Conservation (phyloP, 2,113 vertebrate species). For the Ailurus styani region DNA sequence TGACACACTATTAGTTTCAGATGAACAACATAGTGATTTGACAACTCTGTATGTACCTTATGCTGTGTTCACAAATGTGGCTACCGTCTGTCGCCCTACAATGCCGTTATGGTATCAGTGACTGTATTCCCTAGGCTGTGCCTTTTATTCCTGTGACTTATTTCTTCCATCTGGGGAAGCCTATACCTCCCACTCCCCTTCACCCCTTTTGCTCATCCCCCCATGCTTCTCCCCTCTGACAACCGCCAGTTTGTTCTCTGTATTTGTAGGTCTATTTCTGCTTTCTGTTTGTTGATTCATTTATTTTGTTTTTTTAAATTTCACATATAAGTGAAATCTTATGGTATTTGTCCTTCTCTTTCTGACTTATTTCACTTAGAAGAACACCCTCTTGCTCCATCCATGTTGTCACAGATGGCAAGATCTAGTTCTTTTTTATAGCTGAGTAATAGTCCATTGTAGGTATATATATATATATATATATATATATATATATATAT, state of each 20-base stretch:
- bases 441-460: background rate
- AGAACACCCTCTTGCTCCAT: background rate
- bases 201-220: background rate
- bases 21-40: background rate
- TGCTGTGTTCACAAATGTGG: background rate
- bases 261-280: background rate
- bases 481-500: background rate
- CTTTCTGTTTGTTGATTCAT: background rate
- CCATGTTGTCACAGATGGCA: background rate
- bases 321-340: background rate
- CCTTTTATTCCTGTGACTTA: background rate
- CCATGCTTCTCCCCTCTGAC: background rate
- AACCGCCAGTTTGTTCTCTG: background rate
- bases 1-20: background rate
- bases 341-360: background rate
- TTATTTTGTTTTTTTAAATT: background rate
- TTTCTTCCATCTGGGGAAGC: background rate
- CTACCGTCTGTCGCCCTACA: background rate
- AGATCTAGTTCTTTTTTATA: background rate
- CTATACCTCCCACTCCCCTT: background rate
- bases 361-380: background rate
- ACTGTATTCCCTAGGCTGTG: background rate
- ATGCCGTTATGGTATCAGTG: background rate
- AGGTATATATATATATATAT: accelerated
- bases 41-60: background rate